Percentiles rank a stretch among this genome's conserved stretches.
Evolutionary conservation across 2,888 invertebrate species (phyloP).

Genomic region (Ophion ellenae): DNA sequence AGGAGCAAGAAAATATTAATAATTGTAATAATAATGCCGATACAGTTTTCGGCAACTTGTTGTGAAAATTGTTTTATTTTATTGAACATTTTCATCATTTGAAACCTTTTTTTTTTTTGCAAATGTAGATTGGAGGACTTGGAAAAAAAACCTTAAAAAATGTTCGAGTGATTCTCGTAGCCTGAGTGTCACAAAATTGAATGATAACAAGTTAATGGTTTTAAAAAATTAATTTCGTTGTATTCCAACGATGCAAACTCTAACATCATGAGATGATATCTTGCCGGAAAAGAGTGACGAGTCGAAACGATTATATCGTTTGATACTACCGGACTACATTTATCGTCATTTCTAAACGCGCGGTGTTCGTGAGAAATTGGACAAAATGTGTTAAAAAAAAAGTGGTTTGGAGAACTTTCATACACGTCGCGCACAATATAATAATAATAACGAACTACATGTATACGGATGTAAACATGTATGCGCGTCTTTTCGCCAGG

Average conservation of each 20-base stretch:
- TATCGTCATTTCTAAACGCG: neutral
- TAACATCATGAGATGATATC: neutral
- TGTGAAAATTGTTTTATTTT: no score
- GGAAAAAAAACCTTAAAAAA: no score
- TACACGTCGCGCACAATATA: constrained; percentile 25
- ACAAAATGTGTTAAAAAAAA: constrained; percentile 8
- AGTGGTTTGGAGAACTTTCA: constrained; percentile 27
- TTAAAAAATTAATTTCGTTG: no score
- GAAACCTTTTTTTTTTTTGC: no score
- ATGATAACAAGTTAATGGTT: no score
- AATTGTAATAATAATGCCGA: constrained; percentile 14
- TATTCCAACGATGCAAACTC: no score
- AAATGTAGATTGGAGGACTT: neutral
- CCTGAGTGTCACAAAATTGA: no score
- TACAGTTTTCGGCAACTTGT: neutral
- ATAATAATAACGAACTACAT: constrained; percentile 30
- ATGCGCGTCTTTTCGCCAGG: neutral
- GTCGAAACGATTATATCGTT: no score
- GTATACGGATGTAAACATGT: neutral
- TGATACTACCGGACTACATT: no score
- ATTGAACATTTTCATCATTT: no score
- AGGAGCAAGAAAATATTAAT: constrained; percentile 5
- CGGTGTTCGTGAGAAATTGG: constrained; percentile 15
- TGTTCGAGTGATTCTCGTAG: no score
- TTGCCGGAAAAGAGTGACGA: neutral